phyloP scores from a whole-genome alignment of 2,888 invertebrate species.

The Trissolcus japonicus region DNA sequence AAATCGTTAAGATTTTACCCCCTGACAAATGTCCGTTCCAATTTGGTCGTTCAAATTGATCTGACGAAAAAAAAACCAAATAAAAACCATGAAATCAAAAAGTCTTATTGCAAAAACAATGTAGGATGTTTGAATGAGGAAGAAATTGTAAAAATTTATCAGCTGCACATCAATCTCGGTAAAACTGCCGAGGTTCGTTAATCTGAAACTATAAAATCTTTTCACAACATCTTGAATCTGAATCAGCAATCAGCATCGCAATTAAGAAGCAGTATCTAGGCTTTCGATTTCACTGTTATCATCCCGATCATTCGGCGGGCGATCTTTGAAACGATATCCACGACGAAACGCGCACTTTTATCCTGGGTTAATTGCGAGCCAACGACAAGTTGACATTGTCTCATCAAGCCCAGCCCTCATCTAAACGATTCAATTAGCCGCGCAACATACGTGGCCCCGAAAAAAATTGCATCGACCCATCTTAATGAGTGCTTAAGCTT shows the following conservation, averaged over 20 bases:
- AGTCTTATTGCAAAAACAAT: neutral
- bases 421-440: conserved; percentile 43
- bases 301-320: conserved; percentile 4
- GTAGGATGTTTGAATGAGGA: neutral
- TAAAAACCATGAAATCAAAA: no score
- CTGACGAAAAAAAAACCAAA: no score
- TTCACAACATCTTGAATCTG: conserved; percentile 3
- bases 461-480: conserved; percentile 15
- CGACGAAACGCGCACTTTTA: conserved; percentile 16
- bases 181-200: conserved; percentile 1
- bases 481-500: conserved; percentile 34
- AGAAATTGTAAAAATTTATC: neutral
- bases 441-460: conserved; percentile 30
- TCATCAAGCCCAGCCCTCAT: conserved; percentile 16
- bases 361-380: conserved; percentile 5
- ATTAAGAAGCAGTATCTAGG: conserved; percentile 8
- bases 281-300: conserved; percentile 28
- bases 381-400: conserved; percentile 22
- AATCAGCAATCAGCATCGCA: conserved; percentile 12
- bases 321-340: conserved; percentile 6
- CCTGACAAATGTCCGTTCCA: no score
- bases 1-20: no score
- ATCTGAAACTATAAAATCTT: conserved; percentile 3
- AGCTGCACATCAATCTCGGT: neutral
- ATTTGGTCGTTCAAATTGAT: no score